A percentile compares a stretch with the other conserved stretches of the same genome.
phyloP scores from a whole-genome alignment of 2,113 vertebrate species.

The Recurvirostra avosetta region DNA sequence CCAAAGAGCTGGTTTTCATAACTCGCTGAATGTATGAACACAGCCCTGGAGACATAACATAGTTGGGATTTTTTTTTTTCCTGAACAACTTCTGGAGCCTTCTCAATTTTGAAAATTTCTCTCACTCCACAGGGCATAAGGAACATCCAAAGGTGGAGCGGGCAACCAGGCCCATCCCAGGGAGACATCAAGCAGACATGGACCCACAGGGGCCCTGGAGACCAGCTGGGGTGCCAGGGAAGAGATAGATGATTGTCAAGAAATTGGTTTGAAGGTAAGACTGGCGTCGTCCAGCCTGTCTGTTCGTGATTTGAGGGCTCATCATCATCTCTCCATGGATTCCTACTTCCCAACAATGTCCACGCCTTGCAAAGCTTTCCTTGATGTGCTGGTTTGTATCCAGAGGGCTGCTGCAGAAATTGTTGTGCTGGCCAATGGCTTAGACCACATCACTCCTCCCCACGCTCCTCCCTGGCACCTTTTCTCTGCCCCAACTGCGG shows the following conservation, averaged over 20 bases:
- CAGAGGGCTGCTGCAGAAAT: constrained; percentile 3
- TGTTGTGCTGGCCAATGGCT: background rate
- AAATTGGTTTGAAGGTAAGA: constrained; percentile 26
- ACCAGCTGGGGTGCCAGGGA: background rate
- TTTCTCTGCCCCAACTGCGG: background rate
- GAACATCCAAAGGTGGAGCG: background rate
- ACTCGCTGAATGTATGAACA: background rate
- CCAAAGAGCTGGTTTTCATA: background rate
- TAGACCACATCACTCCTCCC: constrained; percentile 37
- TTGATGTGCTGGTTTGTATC: constrained; percentile 43
- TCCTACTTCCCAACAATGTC: constrained; percentile 11
- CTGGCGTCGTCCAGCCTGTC: constrained; percentile 32
- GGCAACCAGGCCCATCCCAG: background rate
- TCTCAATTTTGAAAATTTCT: background rate
- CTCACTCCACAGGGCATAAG: background rate
- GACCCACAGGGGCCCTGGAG: background rate
- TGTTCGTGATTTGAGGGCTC: constrained; percentile 7
- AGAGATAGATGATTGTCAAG: background rate
- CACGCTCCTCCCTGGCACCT: background rate
- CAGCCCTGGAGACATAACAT: background rate
- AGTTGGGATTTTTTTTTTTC: background rate
- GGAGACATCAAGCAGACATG: background rate
- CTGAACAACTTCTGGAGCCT: background rate
- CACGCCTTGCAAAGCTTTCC: constrained; percentile 16
- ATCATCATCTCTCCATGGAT: background rate